Evolutionary conservation across 2,888 invertebrate genomes (phyloP), one percentile per base, ranked within the genome.

Genomic region (Stenoptilia bipunctidactyla): DNA sequence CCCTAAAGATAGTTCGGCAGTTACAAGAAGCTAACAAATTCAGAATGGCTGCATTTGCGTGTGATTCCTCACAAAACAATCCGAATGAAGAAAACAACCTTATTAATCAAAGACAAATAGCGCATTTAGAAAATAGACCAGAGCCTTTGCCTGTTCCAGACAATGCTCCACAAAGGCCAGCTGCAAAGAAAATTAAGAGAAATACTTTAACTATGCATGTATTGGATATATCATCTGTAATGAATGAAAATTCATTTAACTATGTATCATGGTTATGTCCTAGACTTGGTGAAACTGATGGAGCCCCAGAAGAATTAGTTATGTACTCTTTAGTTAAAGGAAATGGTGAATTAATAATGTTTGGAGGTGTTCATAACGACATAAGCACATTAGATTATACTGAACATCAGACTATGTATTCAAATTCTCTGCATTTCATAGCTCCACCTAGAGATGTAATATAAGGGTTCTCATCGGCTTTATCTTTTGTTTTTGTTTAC

Each of bases 311-410:
- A 62, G 94, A 97, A 62, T 89, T 95, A 37, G 92, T 97, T 49
- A 87, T 97, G 56, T 97, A 97, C 65, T 92, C 95, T 25, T 86
- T 97, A 53, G 91, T 96, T 3, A 89, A 91, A 48, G 97, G 96
- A 10, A 92, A 94, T 61, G 94, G 94, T 9, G 97, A 98, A 82
- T 74, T 98, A 15, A 91, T 98, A 40, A 91, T 98, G 87, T 97
- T 98, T 82, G 97, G 97, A n/a, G 98, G 97, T 42, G 94, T 97
- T 49, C 90, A 92, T 55, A 94, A 93, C 66, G 92, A 93, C 64
- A 86, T 87, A 42, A 85, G 85, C 45, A 86, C 89, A 45, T 68
- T 88, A 45, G 88, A 88, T 58, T 74, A 71, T 46, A 61, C 75
- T 46, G 88, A 88, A 52, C 89, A 89, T 60, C 76, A 77, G 58